Evolutionary conservation across 1,140 invertebrate genomes (phyloP), one percentile per base, ranked within the genome.

Genomic region (Rhagoletis pomonella): DNA sequence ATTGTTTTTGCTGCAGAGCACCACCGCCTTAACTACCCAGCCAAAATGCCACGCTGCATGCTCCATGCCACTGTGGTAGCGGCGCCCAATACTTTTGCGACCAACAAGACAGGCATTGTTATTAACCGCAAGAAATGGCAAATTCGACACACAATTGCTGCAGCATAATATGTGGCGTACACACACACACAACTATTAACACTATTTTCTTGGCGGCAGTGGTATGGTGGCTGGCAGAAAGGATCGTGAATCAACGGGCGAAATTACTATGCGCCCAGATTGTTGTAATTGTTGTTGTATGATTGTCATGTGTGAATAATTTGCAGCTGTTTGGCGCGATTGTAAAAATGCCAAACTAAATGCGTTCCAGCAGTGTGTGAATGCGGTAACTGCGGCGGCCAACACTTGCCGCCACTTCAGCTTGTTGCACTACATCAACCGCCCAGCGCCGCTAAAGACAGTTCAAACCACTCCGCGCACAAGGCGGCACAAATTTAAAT

Each of bases 111-210:
- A 81, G 7, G 47, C 47, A 7, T 29, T 58, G 73, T 81, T 55
- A 81, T 81, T 81, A 81, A 55, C 73, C 73, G 47, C 44, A 58
- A 81, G 55, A 55, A 58, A 55, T 81, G 73, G 73, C 73, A 81
- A 81, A 81, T 81, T 81, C 47, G 73, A 81, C 73, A 81, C 17
- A 81, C 44, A 81, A 81, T 81, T 81, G 73, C 73, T 19, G 73
- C 73, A 29, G 29, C 29, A 29, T 29, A 29, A 29, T 29, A 29
- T 29, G 6, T 81, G 29, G 19, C 73, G 44, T 29, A 29, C 29
- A 29, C 29, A 47, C 47, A 65, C 85, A 86, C 17, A 29, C 65
- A 58, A 69, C 64, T 29, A 81, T 81, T 10, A 19, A 55, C n/a
- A 50, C 47, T 50, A 6, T 50, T 50, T 55, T 81, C 44, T 55